Evolutionary conservation across 2,113 vertebrate genomes (phyloP).

Genomic region (Chionomys nivalis): DNA sequence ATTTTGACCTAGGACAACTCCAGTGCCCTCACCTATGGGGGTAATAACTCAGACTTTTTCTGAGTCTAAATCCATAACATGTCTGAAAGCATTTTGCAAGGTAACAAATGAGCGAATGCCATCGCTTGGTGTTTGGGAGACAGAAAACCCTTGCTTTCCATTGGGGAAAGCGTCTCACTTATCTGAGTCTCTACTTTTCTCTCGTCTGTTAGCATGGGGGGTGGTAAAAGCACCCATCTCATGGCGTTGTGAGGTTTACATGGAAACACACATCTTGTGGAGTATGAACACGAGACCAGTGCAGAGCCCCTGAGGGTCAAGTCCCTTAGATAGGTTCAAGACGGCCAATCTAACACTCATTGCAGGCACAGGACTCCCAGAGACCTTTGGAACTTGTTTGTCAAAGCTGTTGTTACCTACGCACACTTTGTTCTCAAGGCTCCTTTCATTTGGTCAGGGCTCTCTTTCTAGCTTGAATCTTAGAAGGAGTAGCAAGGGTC

Average conservation of each 20-base stretch:
- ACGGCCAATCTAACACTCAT: not conserved
- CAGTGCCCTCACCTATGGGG: not conserved
- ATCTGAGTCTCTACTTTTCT: not conserved
- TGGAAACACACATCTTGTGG: not conserved
- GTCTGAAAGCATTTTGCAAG: not conserved
- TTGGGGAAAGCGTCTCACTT: not conserved
- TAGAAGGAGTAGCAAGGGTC: not conserved
- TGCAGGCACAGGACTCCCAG: not conserved
- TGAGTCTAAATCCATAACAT: not conserved
- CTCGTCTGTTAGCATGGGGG: not conserved
- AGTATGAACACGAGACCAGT: not conserved
- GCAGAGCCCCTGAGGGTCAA: fast-evolving
- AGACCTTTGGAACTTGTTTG: not conserved
- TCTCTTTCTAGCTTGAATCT: not conserved
- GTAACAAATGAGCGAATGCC: not conserved
- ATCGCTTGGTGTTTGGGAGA: not conserved
- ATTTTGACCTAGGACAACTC: not conserved
- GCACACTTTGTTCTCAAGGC: not conserved
- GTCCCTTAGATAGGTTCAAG: not conserved
- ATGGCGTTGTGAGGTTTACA: not conserved
- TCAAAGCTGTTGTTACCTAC: not conserved
- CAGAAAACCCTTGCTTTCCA: not conserved
- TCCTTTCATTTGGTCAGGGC: not conserved
- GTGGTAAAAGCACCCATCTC: not conserved
- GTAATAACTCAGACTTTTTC: not conserved